These are phyloP conservation scores for Cheracebus regulus DNA, from an alignment of 2,797 vertebrate species.

Conservation along the genomic window DNA sequence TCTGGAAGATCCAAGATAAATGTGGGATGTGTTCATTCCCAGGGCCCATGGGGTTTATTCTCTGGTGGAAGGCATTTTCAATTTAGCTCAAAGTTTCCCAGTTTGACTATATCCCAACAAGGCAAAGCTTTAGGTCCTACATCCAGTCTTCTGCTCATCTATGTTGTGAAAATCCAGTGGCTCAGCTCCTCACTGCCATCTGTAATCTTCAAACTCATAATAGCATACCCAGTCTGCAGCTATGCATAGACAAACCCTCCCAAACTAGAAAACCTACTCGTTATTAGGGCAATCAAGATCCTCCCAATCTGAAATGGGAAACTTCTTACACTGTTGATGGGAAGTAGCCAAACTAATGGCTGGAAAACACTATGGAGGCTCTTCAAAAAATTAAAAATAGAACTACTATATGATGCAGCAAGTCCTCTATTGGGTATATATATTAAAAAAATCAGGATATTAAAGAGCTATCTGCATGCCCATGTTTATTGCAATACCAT, in stretches of 20 bases:
- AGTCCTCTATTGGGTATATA: not conserved
- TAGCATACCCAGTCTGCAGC: too few relatives aligned
- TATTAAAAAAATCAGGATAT: not conserved
- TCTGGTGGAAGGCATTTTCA: not conserved
- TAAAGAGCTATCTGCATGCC: not conserved
- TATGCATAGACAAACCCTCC: not conserved
- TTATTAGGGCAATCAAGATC: not conserved
- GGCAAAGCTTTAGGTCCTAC: not conserved
- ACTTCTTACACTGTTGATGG: not conserved
- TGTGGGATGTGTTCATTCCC: not conserved
- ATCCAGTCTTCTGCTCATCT: not conserved
- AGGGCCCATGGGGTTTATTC: not conserved
- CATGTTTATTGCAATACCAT: not conserved
- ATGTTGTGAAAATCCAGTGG: not conserved
- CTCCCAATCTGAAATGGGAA: not conserved
- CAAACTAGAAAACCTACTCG: not conserved
- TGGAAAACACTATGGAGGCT: not conserved
- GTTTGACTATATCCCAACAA: not conserved
- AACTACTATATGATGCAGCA: not conserved
- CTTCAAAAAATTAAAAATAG: not conserved
- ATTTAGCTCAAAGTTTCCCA: not conserved
- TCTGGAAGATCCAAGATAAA: not conserved
- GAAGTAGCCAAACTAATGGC: not conserved
- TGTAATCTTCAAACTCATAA: not conserved
- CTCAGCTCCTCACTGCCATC: not conserved